These are phyloP conservation scores for Bothrops jararaca DNA, from an alignment of 2,113 vertebrate genomes.

Conservation along the genomic window DNA sequence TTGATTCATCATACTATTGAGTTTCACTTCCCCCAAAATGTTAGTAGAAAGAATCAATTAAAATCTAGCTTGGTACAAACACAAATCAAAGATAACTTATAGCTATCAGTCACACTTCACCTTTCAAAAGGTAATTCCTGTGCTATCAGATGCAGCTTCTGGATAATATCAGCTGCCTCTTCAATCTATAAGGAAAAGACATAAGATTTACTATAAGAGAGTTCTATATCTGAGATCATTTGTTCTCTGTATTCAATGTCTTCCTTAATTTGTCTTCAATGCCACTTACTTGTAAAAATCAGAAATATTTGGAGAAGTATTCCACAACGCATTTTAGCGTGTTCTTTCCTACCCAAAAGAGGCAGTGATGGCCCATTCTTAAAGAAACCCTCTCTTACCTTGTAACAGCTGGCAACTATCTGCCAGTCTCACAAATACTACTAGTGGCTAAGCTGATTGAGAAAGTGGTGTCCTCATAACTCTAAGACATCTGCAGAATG, in stretches of 20 bases:
- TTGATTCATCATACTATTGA: background rate
- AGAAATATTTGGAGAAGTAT: background rate
- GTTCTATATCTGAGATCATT: background rate
- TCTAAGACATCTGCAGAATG: background rate
- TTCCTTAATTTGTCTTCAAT: background rate
- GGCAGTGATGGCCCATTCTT: background rate
- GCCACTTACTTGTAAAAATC: slow-evolving; percentile 1
- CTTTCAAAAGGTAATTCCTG: slow-evolving; percentile 98
- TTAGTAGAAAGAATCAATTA: background rate
- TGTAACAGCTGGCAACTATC: background rate
- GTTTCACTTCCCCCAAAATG: slow-evolving; percentile 28
- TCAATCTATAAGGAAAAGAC: slow-evolving; percentile 83
- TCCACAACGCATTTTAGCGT: background rate
- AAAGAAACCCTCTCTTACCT: background rate
- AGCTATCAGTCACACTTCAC: slow-evolving; percentile 62
- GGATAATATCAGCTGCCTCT: slow-evolving; percentile 98
- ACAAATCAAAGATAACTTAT: slow-evolving; percentile 29
- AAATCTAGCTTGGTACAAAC: slow-evolving; percentile 9
- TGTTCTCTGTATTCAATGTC: background rate
- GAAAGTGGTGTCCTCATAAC: background rate
- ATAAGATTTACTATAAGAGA: slow-evolving; percentile 31
- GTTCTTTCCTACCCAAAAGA: no score
- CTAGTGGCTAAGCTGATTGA: background rate
- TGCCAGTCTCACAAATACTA: background rate
- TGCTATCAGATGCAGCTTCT: slow-evolving; percentile 97